phyloP scores from a whole-genome alignment of 2,888 invertebrate genomes.

The Conomelus anceps region DNA sequence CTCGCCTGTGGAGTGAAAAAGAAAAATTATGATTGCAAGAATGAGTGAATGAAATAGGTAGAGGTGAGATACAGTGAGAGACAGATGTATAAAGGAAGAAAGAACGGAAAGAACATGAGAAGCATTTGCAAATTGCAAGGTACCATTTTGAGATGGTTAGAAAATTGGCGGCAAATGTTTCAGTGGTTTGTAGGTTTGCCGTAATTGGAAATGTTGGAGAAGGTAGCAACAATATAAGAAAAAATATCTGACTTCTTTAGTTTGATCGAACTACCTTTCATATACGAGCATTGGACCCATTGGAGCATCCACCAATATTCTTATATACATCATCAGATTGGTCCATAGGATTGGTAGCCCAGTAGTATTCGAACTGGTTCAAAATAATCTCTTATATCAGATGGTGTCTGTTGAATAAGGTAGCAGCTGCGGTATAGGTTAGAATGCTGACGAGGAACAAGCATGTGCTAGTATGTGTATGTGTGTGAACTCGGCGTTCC shows the following conservation, averaged over 20 bases:
- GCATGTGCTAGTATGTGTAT: background rate
- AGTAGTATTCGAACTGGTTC: background rate
- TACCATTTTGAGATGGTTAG: background rate
- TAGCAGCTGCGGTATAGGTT: background rate
- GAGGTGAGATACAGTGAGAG: background rate
- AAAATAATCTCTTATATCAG: background rate
- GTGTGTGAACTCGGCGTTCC: background rate
- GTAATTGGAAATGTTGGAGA: background rate
- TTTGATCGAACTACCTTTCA: background rate
- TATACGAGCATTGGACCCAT: too few species aligned
- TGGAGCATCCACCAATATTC: background rate
- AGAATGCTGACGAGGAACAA: background rate
- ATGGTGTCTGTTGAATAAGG: background rate
- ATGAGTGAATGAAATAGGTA: background rate
- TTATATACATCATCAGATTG: background rate
- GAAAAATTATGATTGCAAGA: too few species aligned
- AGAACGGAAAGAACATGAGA: background rate
- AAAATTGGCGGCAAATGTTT: background rate
- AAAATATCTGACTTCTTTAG: background rate
- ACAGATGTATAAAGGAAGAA: background rate
- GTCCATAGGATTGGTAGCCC: background rate
- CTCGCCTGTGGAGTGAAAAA: too few species aligned
- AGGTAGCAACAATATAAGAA: background rate
- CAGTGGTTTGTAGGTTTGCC: too few species aligned
- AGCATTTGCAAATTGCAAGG: background rate